Conservation (phyloP, 1,140 invertebrate species). For the Camponotus pennsylvanicus region DNA sequence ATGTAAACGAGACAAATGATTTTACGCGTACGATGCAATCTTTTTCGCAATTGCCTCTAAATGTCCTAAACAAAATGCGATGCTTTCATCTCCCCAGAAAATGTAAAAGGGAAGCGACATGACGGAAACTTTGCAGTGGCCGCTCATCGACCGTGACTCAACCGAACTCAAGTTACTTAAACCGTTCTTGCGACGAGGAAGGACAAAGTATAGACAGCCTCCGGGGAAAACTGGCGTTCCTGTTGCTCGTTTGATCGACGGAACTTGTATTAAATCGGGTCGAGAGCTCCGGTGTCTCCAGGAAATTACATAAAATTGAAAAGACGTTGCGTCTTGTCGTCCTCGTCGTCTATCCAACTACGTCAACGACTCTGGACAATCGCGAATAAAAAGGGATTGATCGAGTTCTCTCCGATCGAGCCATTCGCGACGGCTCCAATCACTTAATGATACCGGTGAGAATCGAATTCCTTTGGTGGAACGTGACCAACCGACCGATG, state of each 20-base stretch:
- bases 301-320: constrained; percentile 80
- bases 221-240: constrained; percentile 41
- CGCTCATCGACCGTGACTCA: constrained; percentile 31
- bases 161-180: constrained; percentile 52
- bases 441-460: constrained; percentile 54
- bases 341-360: constrained; percentile 19
- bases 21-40: background rate
- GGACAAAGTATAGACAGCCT: constrained; percentile 38
- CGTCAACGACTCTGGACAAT: constrained; percentile 20
- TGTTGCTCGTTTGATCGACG: constrained; percentile 77
- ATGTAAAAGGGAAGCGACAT: constrained; percentile 30
- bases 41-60: constrained; percentile 31
- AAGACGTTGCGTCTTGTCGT: constrained; percentile 59
- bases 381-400: constrained; percentile 48
- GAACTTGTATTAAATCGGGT: constrained; percentile 77
- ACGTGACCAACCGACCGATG: constrained; percentile 20
- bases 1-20: background rate
- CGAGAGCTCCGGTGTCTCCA: constrained; percentile 65
- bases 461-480: constrained; percentile 61
- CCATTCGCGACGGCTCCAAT: constrained; percentile 61
- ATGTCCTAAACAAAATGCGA: background rate
- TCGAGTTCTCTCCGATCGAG: constrained; percentile 39
- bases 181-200: constrained; percentile 29
- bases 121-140: constrained; percentile 14
- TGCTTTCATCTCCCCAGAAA: constrained; percentile 1